Conservation (phyloP, 23 tunicate species). For the Trididemnum nubilum region DNA sequence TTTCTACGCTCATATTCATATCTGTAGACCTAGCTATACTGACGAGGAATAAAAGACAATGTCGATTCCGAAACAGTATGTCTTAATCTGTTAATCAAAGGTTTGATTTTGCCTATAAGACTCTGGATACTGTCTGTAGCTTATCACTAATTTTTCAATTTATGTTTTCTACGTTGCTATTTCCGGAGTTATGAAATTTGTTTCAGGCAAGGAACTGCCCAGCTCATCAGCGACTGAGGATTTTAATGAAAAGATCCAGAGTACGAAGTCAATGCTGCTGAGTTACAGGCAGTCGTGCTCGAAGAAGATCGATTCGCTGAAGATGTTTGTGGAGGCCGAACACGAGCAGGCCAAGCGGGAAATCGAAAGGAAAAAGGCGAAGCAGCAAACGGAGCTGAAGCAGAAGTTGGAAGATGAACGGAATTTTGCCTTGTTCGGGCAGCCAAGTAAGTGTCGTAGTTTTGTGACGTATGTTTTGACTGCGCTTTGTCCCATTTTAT, state of each 20-base stretch:
- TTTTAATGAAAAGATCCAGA: slow-evolving; percentile 7
- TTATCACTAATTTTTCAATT: too few species aligned
- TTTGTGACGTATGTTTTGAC: too few species aligned
- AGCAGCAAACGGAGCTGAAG: slow-evolving; percentile 13
- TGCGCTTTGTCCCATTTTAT: too few species aligned
- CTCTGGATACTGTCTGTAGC: too few species aligned
- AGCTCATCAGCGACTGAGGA: slow-evolving; percentile 2
- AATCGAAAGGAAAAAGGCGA: slow-evolving; percentile 18
- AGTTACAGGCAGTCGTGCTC: not conserved
- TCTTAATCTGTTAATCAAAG: too few species aligned
- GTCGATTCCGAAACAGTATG: too few species aligned
- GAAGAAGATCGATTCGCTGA: slow-evolving; percentile 45
- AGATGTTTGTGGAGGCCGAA: slow-evolving; percentile 44
- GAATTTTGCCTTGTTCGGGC: slow-evolving; percentile 54
- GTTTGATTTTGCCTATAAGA: too few species aligned
- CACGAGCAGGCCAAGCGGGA: slow-evolving; percentile 45
- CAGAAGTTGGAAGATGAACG: slow-evolving; percentile 43
- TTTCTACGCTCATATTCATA: too few species aligned
- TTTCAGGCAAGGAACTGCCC: slow-evolving; percentile 38
- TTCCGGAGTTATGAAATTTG: too few species aligned
- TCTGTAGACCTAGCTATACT: too few species aligned
- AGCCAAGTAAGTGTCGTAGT: slow-evolving; percentile 43
- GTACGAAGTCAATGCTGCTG: not conserved
- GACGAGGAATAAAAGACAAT: too few species aligned
- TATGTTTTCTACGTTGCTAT: too few species aligned